Conservation (phyloP, 2,113 vertebrate species). For the Anthoscopus minutus region DNA sequence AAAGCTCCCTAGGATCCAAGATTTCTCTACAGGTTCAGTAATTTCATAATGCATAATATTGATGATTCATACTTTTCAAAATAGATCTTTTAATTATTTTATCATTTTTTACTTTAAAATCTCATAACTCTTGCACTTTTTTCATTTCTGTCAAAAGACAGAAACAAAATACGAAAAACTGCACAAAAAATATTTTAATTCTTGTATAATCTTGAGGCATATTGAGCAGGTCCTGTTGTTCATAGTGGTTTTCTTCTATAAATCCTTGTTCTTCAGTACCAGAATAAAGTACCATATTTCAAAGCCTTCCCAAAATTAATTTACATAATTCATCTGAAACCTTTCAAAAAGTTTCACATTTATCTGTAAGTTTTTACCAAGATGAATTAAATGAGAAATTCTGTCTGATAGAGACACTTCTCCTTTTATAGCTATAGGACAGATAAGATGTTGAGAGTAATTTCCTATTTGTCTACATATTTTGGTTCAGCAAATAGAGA, state of each 20-base stretch:
- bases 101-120: not conserved
- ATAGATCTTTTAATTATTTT: not conserved
- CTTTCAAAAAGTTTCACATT: not conserved
- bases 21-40: not conserved
- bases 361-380: not conserved
- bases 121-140: accelerated
- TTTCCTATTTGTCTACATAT: not conserved
- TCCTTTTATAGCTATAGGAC: not conserved
- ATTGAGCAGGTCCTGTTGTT: not conserved
- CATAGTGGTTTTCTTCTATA: not conserved
- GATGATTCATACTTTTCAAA: not conserved
- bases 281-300: not conserved
- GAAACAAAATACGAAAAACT: not conserved
- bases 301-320: not conserved
- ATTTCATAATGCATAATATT: not conserved
- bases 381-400: not conserved
- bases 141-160: not conserved
- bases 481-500: not conserved
- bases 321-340: not conserved
- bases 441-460: not conserved
- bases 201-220: not conserved
- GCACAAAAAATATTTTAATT: not conserved
- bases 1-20: not conserved
- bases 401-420: not conserved
- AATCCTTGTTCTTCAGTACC: not conserved